These are phyloP conservation scores for Nothoprocta perdicaria DNA, from an alignment of 2,113 vertebrate genomes.

Conservation along the genomic window DNA sequence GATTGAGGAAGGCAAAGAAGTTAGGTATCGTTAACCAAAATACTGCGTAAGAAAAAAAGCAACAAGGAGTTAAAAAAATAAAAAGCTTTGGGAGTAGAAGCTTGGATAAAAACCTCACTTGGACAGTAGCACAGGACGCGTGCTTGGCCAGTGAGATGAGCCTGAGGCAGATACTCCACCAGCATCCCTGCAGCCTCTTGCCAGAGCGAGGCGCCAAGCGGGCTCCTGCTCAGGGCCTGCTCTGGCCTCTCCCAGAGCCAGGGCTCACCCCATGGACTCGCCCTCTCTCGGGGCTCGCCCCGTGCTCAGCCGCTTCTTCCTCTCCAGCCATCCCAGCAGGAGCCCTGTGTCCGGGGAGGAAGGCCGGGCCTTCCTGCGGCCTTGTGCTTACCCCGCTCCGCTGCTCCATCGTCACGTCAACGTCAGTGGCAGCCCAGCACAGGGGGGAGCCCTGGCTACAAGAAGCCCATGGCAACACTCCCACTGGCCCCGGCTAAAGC, in stretches of 20 bases:
- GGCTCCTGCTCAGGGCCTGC: not conserved
- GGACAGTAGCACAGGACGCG: not conserved
- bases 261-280: not conserved
- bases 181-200: not conserved
- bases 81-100: not conserved
- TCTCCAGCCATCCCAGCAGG: not conserved
- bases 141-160: not conserved
- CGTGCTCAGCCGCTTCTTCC: not conserved
- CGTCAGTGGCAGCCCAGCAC: not conserved
- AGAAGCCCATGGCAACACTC: not conserved
- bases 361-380: accelerated
- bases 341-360: not conserved
- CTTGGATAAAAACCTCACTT: not conserved
- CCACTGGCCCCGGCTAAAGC: not conserved
- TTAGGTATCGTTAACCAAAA: not conserved
- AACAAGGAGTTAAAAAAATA: not conserved
- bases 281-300: not conserved
- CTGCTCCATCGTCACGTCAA: not conserved
- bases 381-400: not conserved
- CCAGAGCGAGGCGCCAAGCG: not conserved
- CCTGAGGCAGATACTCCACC: not conserved
- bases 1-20: not conserved
- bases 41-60: not conserved
- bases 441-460: not conserved
- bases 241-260: not conserved